Evolutionary conservation across 1,140 invertebrate genomes (phyloP).

Genomic region (Teleogryllus occipitalis): DNA sequence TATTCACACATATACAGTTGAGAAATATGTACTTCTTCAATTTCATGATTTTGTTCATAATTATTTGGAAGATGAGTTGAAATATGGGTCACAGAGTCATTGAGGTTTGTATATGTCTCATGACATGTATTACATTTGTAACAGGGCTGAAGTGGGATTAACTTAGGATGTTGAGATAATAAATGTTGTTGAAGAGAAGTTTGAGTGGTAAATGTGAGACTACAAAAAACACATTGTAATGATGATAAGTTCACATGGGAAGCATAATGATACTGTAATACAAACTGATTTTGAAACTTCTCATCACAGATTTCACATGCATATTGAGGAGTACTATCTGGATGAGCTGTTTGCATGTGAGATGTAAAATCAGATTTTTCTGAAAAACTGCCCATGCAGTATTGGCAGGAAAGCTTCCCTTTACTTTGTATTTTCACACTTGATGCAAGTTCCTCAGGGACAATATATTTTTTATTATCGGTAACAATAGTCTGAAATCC

Average conservation of each 20-base stretch:
- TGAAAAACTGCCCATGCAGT: background rate
- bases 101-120: background rate
- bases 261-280: slow-evolving; percentile 3
- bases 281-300: background rate
- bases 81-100: background rate
- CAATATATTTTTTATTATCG: too few species aligned
- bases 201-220: background rate
- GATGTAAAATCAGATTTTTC: background rate
- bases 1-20: slow-evolving; percentile 8
- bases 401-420: background rate
- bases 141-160: background rate
- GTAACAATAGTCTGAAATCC: background rate
- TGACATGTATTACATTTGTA: slow-evolving; percentile 3
- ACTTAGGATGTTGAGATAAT: background rate
- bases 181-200: background rate
- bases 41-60: background rate
- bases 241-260: background rate
- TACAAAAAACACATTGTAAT: slow-evolving; percentile 6
- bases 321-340: background rate
- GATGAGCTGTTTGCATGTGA: background rate
- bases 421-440: background rate
- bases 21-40: slow-evolving; percentile 7
- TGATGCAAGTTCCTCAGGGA: background rate
- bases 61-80: background rate
- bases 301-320: background rate